A percentile compares a stretch with the other conserved stretches of the same genome.
phyloP scores from a whole-genome alignment of 37 sponge, comb jelly and placozoan genomes.

The Amphimedon queenslandica region DNA sequence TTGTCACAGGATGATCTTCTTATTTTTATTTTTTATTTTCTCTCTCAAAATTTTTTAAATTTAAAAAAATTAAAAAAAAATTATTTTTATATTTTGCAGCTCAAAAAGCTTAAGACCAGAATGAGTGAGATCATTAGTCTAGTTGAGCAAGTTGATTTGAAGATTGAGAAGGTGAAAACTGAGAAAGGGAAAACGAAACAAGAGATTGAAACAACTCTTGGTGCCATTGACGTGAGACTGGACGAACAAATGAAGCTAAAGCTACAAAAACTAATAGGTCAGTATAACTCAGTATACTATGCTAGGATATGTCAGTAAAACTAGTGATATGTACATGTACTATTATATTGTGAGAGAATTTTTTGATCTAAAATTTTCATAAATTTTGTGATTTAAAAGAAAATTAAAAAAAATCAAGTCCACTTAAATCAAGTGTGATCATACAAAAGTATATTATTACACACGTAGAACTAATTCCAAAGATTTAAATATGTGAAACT shows the following conservation, averaged over 20 bases:
- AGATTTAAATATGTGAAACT: too few species aligned
- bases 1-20: not conserved
- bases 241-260: slow-evolving; percentile 33
- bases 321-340: not conserved
- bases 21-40: not conserved
- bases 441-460: too few species aligned
- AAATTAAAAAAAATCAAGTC: too few species aligned
- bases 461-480: too few species aligned
- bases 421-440: too few species aligned
- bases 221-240: slow-evolving; percentile 15
- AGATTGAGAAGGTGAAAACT: slow-evolving; percentile 33
- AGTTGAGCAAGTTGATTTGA: slow-evolving; percentile 45
- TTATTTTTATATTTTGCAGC: slow-evolving; percentile 5
- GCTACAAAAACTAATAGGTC: slow-evolving; percentile 28
- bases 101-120: slow-evolving; percentile 30
- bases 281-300: too few species aligned
- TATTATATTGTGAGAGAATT: too few species aligned
- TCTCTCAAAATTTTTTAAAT: too few species aligned
- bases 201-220: slow-evolving; percentile 23
- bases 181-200: not conserved
- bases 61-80: too few species aligned
- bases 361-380: too few species aligned
- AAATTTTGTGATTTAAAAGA: too few species aligned
- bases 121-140: slow-evolving; percentile 20
- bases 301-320: not conserved